These are phyloP conservation scores for Aporophyla lueneburgensis DNA, from an alignment of 2,888 invertebrate genomes.

Conservation along the genomic window DNA sequence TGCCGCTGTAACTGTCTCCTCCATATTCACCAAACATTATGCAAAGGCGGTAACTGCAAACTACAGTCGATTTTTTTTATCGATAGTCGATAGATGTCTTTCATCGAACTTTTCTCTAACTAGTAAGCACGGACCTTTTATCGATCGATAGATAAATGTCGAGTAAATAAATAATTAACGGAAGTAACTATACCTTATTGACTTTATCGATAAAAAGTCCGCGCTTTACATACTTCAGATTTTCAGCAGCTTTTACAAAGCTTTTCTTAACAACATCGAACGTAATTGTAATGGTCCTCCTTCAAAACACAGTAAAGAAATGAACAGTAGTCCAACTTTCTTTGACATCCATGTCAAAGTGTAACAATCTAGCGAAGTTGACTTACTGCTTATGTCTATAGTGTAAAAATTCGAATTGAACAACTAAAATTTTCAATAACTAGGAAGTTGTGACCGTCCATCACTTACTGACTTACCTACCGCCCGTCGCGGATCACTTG, in stretches of 20 bases:
- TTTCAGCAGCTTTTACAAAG: constrained; percentile 45
- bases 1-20: constrained; percentile 6
- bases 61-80: constrained; percentile 46
- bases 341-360: constrained; percentile 19
- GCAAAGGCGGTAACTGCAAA: constrained; percentile 49
- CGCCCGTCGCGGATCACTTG: constrained; percentile 55
- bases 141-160: constrained; percentile 59
- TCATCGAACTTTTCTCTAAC: constrained; percentile 43
- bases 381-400: constrained; percentile 54
- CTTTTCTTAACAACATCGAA: constrained; percentile 57
- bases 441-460: constrained; percentile 68
- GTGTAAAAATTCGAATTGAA: constrained; percentile 42
- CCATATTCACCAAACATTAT: constrained; percentile 34
- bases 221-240: constrained; percentile 33
- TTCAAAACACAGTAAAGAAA: constrained; percentile 53
- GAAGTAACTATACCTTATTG: constrained; percentile 56
- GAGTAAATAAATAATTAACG: constrained; percentile 64
- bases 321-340: constrained; percentile 57
- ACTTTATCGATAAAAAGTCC: constrained; percentile 64
- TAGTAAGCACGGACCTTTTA: constrained; percentile 55
- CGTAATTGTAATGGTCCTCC: constrained; percentile 60
- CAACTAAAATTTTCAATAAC: constrained; percentile 61
- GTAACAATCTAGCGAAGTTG: constrained; percentile 50
- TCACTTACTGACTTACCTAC: constrained; percentile 68
- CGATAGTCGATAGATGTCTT: constrained; percentile 42